Evolutionary conservation across 2,888 invertebrate species (phyloP).

Genomic region (Phortica okadai): DNA sequence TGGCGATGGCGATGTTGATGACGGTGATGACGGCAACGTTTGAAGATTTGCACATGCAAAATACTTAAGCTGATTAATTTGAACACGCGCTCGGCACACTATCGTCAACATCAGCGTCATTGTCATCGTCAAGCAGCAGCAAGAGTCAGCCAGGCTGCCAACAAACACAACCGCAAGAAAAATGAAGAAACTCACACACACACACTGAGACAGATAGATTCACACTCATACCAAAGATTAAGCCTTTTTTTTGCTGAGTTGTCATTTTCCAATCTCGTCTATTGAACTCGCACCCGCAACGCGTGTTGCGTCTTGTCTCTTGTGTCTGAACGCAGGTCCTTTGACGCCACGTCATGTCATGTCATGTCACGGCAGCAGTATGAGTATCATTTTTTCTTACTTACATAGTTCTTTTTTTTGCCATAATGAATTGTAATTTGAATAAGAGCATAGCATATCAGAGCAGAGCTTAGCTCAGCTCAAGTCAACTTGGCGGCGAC

Average conservation of each 20-base stretch:
- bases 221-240: slow-evolving; percentile 38
- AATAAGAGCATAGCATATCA: slow-evolving; percentile 46
- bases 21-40: slow-evolving; percentile 50
- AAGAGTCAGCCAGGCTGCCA: not conserved
- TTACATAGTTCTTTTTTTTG: slow-evolving; percentile 33
- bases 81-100: slow-evolving; percentile 60
- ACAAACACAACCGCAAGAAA: slow-evolving; percentile 1
- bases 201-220: not conserved
- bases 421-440: slow-evolving; percentile 67
- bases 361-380: not conserved
- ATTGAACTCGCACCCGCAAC: slow-evolving; percentile 56
- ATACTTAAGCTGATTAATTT: slow-evolving; percentile 64
- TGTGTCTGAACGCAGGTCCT: not conserved
- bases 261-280: slow-evolving; percentile 65
- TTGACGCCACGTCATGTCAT: not conserved
- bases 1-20: slow-evolving; percentile 50
- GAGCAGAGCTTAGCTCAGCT: not conserved
- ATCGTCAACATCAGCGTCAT: not conserved
- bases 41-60: slow-evolving; percentile 51
- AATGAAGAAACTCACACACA: not conserved
- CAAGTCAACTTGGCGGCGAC: slow-evolving; percentile 10
- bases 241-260: slow-evolving; percentile 66
- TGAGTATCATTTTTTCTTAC: slow-evolving; percentile 48
- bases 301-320: not conserved
- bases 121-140: not conserved